Conservation (phyloP, 2,888 invertebrate genomes). For the Pollenia labialis region DNA sequence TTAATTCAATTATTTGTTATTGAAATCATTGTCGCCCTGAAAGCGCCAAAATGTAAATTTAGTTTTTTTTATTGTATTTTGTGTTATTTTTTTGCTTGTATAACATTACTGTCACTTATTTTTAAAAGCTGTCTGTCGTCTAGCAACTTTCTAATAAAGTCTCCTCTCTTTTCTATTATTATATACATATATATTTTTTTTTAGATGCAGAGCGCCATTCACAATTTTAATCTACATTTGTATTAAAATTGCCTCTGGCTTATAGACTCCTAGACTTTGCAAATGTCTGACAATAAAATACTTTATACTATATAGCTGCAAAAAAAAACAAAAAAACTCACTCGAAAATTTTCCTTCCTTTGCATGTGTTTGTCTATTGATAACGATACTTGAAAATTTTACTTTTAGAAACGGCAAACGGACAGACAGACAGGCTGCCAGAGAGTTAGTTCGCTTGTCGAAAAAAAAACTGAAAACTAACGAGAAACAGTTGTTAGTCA, state of each 20-base stretch:
- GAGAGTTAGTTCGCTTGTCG: neutral
- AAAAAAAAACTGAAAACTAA: slow-evolving; percentile 18
- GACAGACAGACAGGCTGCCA: neutral
- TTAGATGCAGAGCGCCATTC: slow-evolving; percentile 49
- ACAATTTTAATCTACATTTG: slow-evolving; percentile 69
- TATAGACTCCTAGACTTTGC: slow-evolving; percentile 58
- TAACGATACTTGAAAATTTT: slow-evolving; percentile 54
- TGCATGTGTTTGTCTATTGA: slow-evolving; percentile 58
- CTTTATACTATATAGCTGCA: slow-evolving; percentile 16
- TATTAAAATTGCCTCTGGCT: slow-evolving; percentile 70
- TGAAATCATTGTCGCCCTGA: slow-evolving; percentile 43
- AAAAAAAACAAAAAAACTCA: slow-evolving; percentile 17
- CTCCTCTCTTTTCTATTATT: slow-evolving; percentile 36
- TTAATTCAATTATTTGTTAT: neutral
- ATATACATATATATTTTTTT: slow-evolving; percentile 18
- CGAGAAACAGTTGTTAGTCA: slow-evolving; percentile 38
- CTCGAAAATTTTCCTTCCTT: slow-evolving; percentile 32
- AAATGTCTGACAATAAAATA: slow-evolving; percentile 52
- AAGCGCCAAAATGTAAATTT: slow-evolving; percentile 46
- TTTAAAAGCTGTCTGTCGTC: slow-evolving; percentile 51
- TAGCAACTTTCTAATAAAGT: slow-evolving; percentile 69
- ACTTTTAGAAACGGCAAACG: slow-evolving; percentile 20
- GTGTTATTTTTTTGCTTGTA: neutral
- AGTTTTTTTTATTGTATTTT: neutral
- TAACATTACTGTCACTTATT: slow-evolving; percentile 48